Base-by-base conservation (phyloP, 2,888 invertebrate species). In the Folsomia candida region DNA sequence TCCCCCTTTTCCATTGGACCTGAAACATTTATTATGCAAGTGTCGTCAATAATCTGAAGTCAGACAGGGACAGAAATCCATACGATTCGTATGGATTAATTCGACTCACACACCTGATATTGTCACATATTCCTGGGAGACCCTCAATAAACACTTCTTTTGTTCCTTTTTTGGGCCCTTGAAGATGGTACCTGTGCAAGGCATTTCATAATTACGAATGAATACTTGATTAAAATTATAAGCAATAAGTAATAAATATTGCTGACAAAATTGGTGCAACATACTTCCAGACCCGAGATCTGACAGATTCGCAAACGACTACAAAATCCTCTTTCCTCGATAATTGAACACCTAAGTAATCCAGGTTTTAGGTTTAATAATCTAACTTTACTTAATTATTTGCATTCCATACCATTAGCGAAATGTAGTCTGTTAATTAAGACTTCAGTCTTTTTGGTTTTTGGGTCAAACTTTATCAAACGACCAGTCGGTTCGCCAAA, bases 291-390 rank as follows among this genome's bases (percentile, higher is more conserved):
- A 97, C 84, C 76, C 91, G 87, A 67, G 86, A 87, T 2, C 83
- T 84, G 2, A 83, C 81, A 0, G 90, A 88, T 84, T 98, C 97
- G 1, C 89, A 84, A 0, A 96, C 88, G 24, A 97, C 83, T 2
- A 97, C 82, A 81, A 91, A 93, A 72, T 91, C 89, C 82, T 92
- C 90, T 80, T 93, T 90, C 2, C 89, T 88, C 11, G 94, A 91
- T 0, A 97, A 81, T 65, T 87, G 88, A 26, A 98, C 83, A 20
- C n/a, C n/a, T n/a, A n/a, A n/a, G n/a, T n/a, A n/a, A n/a, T n/a
- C n/a, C n/a, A n/a, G n/a, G n/a, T n/a, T n/a, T n/a, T n/a, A n/a
- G n/a, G n/a, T n/a, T n/a, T n/a, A n/a, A n/a, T n/a, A n/a, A n/a
- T n/a, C n/a, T n/a, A n/a, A n/a, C n/a, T n/a, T n/a, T n/a, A n/a